Base-by-base conservation (phyloP, 2,113 vertebrate genomes). In the Atlantisia rogersi region DNA sequence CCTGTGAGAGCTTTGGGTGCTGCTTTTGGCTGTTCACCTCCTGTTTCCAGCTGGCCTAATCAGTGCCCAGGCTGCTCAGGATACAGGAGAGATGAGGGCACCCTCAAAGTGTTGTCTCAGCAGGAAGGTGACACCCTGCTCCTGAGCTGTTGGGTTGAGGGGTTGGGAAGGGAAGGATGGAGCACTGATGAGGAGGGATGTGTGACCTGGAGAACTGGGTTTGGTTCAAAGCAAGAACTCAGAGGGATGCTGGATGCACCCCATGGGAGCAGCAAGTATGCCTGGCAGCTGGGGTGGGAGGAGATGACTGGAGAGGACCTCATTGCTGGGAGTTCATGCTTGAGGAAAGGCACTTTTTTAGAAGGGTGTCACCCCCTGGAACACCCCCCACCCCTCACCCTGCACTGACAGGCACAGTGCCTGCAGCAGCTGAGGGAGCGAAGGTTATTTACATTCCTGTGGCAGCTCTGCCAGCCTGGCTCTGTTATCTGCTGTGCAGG, bases 401-500 rank as follows among this genome's bases (percentile, higher is more conserved):
- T 6, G 2, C 10, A 1, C 71, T 35, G 44, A 2, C 63, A 46
- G 39, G 46, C 68, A 6, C 12, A 0, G 79, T 14, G 2, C 60
- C 79, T 19, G 82, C 29, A 40, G 88, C 92, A 60, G 24, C 60
- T 21, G 0, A 11, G 35, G 56, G 48, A 94, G 60, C 5, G 17
- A 3, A 65, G 96, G 89, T 86, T 96, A 93, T 97, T 96, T 90
- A 76, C 77, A 96, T 96, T 94, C 96, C 76, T 31, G 81, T 62
- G 28, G 94, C 77, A 55, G 95, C 91, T 76, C 95, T 89, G 95
- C 96, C 95, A 96, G 95, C 94, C 88, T 92, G 96, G 69, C 95
- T 96, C 85, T 77, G 82, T 95, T 93, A 92, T 93, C 96, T 94
- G 94, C 96, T 94, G 73, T 71, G 96, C 96, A 87, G 89, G 91